A percentile compares a stretch with the other conserved stretches of the same genome.
Evolutionary conservation across 2,113 vertebrate genomes (phyloP).

Genomic region (Ictalurus punctatus): DNA sequence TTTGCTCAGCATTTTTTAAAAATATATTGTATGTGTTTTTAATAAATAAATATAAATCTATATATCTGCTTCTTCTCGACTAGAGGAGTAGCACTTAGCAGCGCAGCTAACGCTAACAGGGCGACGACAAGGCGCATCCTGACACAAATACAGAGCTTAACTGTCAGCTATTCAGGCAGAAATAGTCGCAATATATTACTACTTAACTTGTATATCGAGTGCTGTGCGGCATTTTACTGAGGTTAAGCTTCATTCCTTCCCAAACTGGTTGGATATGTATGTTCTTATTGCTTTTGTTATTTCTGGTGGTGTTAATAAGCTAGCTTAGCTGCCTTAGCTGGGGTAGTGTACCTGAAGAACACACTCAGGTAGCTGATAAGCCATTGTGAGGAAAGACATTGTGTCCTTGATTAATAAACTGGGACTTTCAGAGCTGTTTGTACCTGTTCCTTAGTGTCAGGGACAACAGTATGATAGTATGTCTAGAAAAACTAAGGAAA

Average conservation of each 20-base stretch:
- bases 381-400: neutral
- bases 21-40: neutral
- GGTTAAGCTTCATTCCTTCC: too few species aligned
- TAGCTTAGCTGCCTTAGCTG: neutral
- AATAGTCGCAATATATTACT: neutral
- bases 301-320: neutral
- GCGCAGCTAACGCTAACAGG: conserved; percentile 37
- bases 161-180: neutral
- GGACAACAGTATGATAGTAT: neutral
- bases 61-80: too few species aligned
- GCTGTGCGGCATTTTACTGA: too few species aligned
- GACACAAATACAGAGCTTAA: neutral
- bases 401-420: neutral
- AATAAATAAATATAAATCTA: too few species aligned
- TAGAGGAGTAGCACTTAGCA: conserved; percentile 20
- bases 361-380: neutral
- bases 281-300: neutral
- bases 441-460: neutral
- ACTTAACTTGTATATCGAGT: neutral
- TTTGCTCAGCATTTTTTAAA: neutral
- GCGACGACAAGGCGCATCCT: conserved; percentile 44
- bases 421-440: too few species aligned
- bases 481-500: neutral
- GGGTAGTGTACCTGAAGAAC: neutral
- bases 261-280: neutral